Evolutionary conservation across 1,140 invertebrate species (phyloP), one percentile per base, ranked within the genome.

Genomic region (Drosophila oshimai): DNA sequence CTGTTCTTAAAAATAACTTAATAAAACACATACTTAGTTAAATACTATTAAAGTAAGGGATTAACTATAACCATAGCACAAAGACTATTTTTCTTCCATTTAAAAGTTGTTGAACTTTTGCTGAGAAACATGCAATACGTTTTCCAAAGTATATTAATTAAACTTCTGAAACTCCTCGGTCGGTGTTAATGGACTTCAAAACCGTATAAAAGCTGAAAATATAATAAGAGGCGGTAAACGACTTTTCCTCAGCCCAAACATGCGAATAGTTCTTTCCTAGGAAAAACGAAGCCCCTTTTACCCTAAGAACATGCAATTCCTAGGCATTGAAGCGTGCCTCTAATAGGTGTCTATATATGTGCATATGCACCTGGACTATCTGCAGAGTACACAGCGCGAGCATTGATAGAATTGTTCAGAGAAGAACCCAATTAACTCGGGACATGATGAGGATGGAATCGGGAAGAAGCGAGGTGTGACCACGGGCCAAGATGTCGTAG

Each of bases 341-440:
- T 70, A 83, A 84, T 83, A 64, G 69, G 69, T 68, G 74, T 73
- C 76, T 74, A n/a, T n/a, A n/a, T 74, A 70, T 36, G 39, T 45
- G 51, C 18, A 24, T 36, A 15, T 73, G 49, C 26, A 49, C 37
- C 36, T 74, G 71, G 34, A 36, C 42, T 46, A 39, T 46, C 60
- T 65, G n/a, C 5, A 39, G 31, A 39, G 24, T 24, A 60, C 49
- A 60, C 26, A 33, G 71, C 47, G 44, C 44, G 39, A 22, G 74
- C 74, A 83, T 83, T 83, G 79, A 83, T 83, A 79, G 80, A 83
- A 83, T 86, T 83, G 79, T 72, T 83, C 49, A 65, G 65, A 44
- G 45, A 39, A 37, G 51, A 72, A 71, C 64, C 62, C 68, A 84
- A 83, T 83, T 83, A 79, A 24, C 54, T 34, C 46, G 49, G 54